Evolutionary conservation across 2,888 invertebrate genomes (phyloP), one percentile per base, ranked within the genome.

Genomic region (Drosophila flavopinicola): DNA sequence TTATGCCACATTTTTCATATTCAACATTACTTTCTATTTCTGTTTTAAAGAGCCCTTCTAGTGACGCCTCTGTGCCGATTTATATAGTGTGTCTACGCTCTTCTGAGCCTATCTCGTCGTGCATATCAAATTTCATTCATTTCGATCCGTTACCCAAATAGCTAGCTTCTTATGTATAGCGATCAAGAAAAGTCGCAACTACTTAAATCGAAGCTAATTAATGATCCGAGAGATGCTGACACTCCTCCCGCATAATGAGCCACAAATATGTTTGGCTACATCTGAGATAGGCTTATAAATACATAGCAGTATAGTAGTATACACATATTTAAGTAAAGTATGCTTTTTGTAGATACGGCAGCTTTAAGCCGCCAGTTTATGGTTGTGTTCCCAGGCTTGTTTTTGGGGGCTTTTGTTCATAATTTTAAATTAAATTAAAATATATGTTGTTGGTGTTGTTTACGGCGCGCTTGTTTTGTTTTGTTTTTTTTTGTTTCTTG

Each of bases 61-160:
- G 38, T 6, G 9, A 38, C 66, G 66, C 63, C 78, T 45, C 69
- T 79, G 75, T n/a, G 11, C 33, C 47, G 39, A 38, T 60, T 44
- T 54, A 64, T 75, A 58, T 76, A 65, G 69, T 56, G 56, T 64
- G 48, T 58, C 58, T 71, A 79, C 66, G 69, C 72, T 67, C 39
- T 61, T 70, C 60, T 71, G 65, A 11, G 45, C 59, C 76, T 76
- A 85, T 85, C 83, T 68, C 52, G 66, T 74, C 66, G 66, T 69
- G 83, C 82, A 83, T 83, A 83, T 83, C 83, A 86, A 86, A 83
- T 83, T 86, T 86, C 83, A 86, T 80, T 85, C 79, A 85, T 63
- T 83, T 61, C 61, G 68, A 71, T 76, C 79, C 85, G 80, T 83
- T 85, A 79, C 47, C 67, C 66, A 63, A 67, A 68, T 61, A 54